Percentiles rank a stretch among this genome's conserved stretches.
phyloP scores from a whole-genome alignment of 2,888 invertebrate species.

The Tenthredo mesomela region DNA sequence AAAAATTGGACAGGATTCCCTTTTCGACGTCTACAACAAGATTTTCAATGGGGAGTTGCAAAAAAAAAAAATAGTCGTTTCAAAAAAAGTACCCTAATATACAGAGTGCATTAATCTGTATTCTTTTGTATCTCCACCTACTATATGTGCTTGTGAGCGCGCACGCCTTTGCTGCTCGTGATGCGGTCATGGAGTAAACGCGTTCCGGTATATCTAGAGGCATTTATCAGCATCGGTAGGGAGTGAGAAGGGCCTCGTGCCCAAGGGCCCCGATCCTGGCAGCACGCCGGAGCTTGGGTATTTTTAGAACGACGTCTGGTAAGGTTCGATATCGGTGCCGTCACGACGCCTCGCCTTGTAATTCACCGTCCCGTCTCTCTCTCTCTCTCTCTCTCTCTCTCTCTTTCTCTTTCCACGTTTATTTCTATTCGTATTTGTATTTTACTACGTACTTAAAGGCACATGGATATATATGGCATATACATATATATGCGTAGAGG shows the following conservation, averaged over 20 bases:
- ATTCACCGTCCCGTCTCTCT: conserved; percentile 42
- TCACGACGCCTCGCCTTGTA: conserved; percentile 52
- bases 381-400: no score
- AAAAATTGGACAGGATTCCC: no score
- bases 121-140: background rate
- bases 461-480: background rate
- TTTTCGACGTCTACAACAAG: no score
- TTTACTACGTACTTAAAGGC: background rate
- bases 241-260: conserved; percentile 45
- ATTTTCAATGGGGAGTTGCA: no score
- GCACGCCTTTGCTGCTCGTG: conserved; percentile 21
- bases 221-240: conserved; percentile 46
- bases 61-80: no score
- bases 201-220: conserved; percentile 36
- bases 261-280: conserved; percentile 40
- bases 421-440: conserved; percentile 23
- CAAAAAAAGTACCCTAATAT: no score
- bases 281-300: conserved; percentile 42
- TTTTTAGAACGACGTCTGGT: conserved; percentile 47
- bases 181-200: conserved; percentile 29
- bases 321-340: conserved; percentile 52
- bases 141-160: background rate
- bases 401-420: background rate
- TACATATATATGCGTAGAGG: background rate
- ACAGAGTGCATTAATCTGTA: conserved; percentile 3